Base-by-base conservation (phyloP, 1,140 invertebrate genomes). In the Cherax destructor region DNA sequence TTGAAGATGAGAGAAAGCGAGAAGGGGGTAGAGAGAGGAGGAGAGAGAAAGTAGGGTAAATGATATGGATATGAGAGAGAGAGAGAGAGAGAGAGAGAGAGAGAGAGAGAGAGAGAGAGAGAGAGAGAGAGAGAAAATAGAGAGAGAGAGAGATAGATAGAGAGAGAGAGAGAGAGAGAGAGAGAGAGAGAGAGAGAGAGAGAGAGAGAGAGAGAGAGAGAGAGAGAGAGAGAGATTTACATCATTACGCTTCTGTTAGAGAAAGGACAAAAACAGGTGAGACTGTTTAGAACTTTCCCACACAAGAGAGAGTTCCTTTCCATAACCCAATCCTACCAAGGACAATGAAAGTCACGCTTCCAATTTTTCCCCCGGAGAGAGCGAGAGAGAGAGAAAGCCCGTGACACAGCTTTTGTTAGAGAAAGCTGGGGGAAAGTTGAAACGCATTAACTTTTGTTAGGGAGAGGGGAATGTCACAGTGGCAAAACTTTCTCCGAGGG, bases 381-480 rank as follows among this genome's bases (percentile, higher is more conserved):
- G 30, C 30, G 56, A 10, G 16, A 59, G 56, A 59, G 56, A 59
- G 56, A 59, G 56, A 59, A 59, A 59, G 56, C 61, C 61, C 0
- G 21, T 21, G 1, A 16, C 61, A 18, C 16, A 65, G 61, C 61
- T 65, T 65, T 65, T 65, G 61, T 65, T 65, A 65, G 81, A 30
- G 59, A 13, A 61, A 65, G 81, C 10, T 69, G 61, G 41, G 56
- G 80, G 80, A 30, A 74, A 74, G 69, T 30, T 74, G 69, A 16
- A 16, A 16, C 24, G 4, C 69, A 7, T 21, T 11, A 74, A 74
- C 81, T 83, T 83, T 83, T 83, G 81, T 69, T 61, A 83, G 81
- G 61, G 80, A 83, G n/a, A 61, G 80, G 65, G 65, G 65, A 74
- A 30, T 74, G 69, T 30, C 69, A 24, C 21, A n/a, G n/a, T 74